phyloP scores from a whole-genome alignment of 2,888 invertebrate genomes.

The Athripsodes cinereus region DNA sequence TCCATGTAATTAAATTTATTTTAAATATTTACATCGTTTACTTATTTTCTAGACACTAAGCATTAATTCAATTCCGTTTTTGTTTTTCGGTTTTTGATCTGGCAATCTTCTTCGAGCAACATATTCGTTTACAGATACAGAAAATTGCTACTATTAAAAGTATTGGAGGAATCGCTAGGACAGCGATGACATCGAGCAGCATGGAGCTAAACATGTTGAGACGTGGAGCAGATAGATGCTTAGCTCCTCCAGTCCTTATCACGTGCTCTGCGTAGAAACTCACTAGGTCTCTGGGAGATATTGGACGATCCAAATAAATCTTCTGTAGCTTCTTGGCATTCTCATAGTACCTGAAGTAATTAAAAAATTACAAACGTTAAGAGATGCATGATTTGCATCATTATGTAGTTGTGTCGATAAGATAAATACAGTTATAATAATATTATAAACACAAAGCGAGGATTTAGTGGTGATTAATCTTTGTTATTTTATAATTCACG shows the following conservation, averaged over 20 bases:
- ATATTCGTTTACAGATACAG: not conserved
- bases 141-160: not conserved
- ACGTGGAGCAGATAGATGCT: constrained; percentile 18
- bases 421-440: no score
- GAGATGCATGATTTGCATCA: no score
- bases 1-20: no score
- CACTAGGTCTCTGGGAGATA: constrained; percentile 17
- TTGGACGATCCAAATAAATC: constrained; percentile 20
- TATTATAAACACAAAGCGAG: no score
- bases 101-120: not conserved
- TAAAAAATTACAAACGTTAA: no score
- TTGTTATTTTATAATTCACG: no score
- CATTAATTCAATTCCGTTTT: no score
- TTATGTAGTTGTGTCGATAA: no score
- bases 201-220: constrained; percentile 8
- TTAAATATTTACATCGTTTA: no score
- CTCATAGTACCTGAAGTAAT: constrained; percentile 13
- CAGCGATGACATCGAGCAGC: constrained; percentile 15
- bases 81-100: no score
- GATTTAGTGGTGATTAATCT: no score
- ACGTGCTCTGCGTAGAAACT: constrained; percentile 19
- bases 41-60: no score
- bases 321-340: constrained; percentile 14
- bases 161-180: not conserved
- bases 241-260: constrained; percentile 20